Evolutionary conservation across 2,113 vertebrate species (phyloP), one percentile per base, ranked within the genome.

Genomic region (Tringa solitaria): DNA sequence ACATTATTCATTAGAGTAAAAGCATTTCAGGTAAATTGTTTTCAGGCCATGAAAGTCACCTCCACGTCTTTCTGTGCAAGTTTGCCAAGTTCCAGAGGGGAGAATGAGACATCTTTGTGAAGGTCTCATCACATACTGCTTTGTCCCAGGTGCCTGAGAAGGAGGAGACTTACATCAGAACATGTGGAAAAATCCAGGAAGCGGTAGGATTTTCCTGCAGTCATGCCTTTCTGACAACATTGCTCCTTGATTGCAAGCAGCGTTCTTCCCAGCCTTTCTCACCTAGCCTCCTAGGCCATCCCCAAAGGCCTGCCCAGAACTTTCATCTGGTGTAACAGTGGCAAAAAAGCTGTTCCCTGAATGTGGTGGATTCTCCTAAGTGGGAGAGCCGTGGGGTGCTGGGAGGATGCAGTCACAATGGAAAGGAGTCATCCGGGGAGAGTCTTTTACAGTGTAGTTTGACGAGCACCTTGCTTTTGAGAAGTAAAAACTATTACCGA

Each of bases 1-100:
- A 81, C 43, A 68, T 94, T 68, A 82, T 68, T 93, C 73, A 75
- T 91, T 91, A 68, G 54, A 78, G 57, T 92, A 75, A 91, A 89
- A 95, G 2, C 60, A 87, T 84, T 95, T 82, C 43, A 84, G 80
- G 54, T 41, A 63, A 90, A 74, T 32, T 54, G 14, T 87, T 95
- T 67, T 35, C 33, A 91, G 35, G 27, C 28, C 39, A 30, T 54
- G 86, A 89, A 92, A 95, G 16, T 14, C 46, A 67, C 37, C 20
- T 84, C 21, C 20, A 0, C 4, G 1, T 50, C 33, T 75, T 86
- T 80, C 37, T 51, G 14, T 70, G 46, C 43, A 54, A 54, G 53
- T 30, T 28, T 30, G 35, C 14, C 20, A 26, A 39, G 5, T 63
- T 93, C 15, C 59, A 77, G 26, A 54, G 21, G 6, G 28, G 20